These are phyloP conservation scores for Rhinopomastus cyanomelas DNA, from an alignment of 2,113 vertebrate genomes.

Conservation along the genomic window DNA sequence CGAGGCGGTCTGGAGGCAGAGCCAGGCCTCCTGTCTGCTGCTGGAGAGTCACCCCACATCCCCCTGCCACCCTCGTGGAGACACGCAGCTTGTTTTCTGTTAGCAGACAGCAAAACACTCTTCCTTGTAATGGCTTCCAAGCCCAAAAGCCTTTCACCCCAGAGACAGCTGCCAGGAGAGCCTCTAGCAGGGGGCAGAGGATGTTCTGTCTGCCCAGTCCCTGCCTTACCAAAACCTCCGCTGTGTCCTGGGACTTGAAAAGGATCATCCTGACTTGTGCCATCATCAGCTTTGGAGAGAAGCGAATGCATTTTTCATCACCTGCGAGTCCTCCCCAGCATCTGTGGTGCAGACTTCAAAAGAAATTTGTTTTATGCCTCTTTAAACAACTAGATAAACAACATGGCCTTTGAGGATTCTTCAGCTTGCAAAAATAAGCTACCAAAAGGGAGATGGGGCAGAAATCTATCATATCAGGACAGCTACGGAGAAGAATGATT, in stretches of 20 bases:
- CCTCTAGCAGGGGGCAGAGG: not conserved
- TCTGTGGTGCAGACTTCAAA: not conserved
- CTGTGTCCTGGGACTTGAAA: not conserved
- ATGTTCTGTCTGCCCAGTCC: not conserved
- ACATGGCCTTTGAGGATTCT: slow-evolving; percentile 18
- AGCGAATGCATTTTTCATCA: slow-evolving; percentile 28
- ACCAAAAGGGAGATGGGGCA: not conserved
- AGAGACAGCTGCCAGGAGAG: not conserved
- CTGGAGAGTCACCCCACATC: not conserved
- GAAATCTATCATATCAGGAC: not conserved
- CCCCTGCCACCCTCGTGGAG: not conserved
- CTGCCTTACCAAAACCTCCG: not conserved
- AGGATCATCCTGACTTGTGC: not conserved
- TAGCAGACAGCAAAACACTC: not conserved
- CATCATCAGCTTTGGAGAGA: not conserved
- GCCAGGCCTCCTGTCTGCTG: not conserved
- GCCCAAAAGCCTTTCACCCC: not conserved
- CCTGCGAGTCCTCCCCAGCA: not conserved
- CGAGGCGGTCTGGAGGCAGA: not conserved
- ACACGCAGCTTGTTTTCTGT: not conserved
- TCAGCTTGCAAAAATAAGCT: not conserved
- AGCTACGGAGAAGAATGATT: not conserved
- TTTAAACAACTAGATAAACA: slow-evolving; percentile 40
- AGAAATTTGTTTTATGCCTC: slow-evolving; percentile 3
- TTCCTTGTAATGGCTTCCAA: not conserved